Evolutionary conservation across 1,140 invertebrate genomes (phyloP), one percentile per base, ranked within the genome.

Genomic region (Drosophila athabasca): DNA sequence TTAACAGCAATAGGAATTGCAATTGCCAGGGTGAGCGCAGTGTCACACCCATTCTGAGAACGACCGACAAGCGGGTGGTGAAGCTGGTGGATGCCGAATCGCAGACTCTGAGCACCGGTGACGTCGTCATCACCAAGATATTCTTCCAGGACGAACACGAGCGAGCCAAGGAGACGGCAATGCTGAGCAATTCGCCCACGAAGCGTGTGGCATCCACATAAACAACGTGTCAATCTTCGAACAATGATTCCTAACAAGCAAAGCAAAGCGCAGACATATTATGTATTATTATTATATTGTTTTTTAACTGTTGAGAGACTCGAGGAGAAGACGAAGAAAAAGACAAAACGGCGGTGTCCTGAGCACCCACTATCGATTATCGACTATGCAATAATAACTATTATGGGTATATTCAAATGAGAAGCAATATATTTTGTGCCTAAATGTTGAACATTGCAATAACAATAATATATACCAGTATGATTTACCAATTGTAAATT

Each of bases 81-180:
- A 91, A 91, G 62, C 62, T 90, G 54, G 77, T 80, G 31, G 88
- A 92, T 70, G 92, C 94, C 24, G 94, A 93, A 24, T 95, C 95
- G 59, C 97, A 98, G 92, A 98, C 97, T 2, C 92, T 97, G 13
- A 97, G 96, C 82, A 98, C 97, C n/a, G 97, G 97, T 53, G 97
- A 98, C 91, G 97, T 98, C 90, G 97, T 97, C 24, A 97, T 98
- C 72, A 98, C 97, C 49, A 96, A 96, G 92, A 96, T 98, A 76
- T 97, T 95, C 92, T 96, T 96, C 92, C 94, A 95, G 50, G 96
- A 96, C 72, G 94, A 94, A 73, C 85, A 91, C 44, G 93, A 94
- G 53, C 93, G 94, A 60, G 84, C 92, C n/a, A 93, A 93, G 60
- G 94, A 94, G 74, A 92, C 93, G 76, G 91, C 93, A 31, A 68